Conservation (phyloP, 2,797 vertebrate genomes). For the Rallus crepitans region DNA sequence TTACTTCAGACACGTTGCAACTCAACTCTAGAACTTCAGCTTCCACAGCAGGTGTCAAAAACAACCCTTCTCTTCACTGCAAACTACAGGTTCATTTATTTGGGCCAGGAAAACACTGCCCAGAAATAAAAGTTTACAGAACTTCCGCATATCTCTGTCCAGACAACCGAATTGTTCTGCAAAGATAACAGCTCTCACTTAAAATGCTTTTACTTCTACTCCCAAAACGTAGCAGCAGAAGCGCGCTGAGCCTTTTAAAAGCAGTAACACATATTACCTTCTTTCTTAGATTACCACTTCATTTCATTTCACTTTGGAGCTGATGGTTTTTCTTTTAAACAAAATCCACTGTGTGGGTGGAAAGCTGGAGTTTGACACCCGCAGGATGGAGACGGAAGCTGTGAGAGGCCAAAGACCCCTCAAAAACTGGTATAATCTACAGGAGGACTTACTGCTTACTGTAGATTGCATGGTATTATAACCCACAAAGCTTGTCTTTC, state of each 20-base stretch:
- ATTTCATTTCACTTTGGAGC: not conserved
- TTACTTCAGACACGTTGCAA: not conserved
- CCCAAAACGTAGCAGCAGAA: not conserved
- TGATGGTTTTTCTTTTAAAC: not conserved
- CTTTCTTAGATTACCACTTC: not conserved
- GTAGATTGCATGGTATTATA: not conserved
- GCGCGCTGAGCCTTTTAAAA: not conserved
- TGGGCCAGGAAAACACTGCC: not conserved
- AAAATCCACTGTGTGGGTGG: not conserved
- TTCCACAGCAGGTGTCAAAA: not conserved
- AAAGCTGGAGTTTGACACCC: not conserved
- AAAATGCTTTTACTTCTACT: not conserved
- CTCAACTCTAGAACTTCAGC: not conserved
- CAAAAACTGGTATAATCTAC: not conserved
- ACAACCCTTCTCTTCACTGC: not conserved
- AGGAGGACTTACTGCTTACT: not conserved
- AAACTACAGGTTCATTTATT: not conserved
- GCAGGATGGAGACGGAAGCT: not conserved
- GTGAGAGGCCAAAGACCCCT: conserved; percentile 10
- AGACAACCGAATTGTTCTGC: not conserved
- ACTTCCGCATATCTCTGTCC: not conserved
- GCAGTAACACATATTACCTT: rapidly evolving
- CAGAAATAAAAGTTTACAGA: not conserved
- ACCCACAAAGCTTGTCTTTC: not conserved
- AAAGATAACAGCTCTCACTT: not conserved